Percentiles rank a stretch among this genome's conserved stretches.
Evolutionary conservation across 1,140 invertebrate species (phyloP).

Genomic region (Ruditapes philippinarum): DNA sequence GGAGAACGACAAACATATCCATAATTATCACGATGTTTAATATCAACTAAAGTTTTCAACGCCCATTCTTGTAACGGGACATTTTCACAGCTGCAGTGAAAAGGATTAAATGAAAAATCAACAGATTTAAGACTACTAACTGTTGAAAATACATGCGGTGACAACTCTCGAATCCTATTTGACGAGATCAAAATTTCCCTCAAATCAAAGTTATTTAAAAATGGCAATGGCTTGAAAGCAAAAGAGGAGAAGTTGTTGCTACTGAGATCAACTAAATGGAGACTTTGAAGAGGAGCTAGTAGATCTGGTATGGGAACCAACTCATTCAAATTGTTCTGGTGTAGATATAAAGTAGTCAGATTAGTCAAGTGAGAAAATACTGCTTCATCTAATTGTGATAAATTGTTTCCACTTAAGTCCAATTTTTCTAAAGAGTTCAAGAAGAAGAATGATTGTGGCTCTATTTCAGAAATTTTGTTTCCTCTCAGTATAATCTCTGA

Average conservation of each 20-base stretch:
- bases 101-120: conserved; percentile 61
- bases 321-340: conserved; percentile 28
- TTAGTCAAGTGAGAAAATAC: conserved; percentile 50
- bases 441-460: conserved; percentile 53
- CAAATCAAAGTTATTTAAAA: conserved; percentile 27
- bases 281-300: conserved; percentile 8
- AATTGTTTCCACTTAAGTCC: conserved; percentile 16
- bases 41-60: neutral
- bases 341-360: conserved; percentile 18
- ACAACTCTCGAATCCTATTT: conserved; percentile 25
- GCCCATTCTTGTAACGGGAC: conserved; percentile 48
- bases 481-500: neutral
- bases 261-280: conserved; percentile 43
- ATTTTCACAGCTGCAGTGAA: conserved; percentile 58
- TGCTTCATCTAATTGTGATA: neutral
- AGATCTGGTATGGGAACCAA: neutral
- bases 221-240: neutral
- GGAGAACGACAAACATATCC: conserved; percentile 57
- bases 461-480: conserved; percentile 39
- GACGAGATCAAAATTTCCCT: conserved; percentile 18
- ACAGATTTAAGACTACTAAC: conserved; percentile 43
- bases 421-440: conserved; percentile 27
- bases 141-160: conserved; percentile 19
- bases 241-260: conserved; percentile 50
- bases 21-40: conserved; percentile 11